Evolutionary conservation across 2,888 invertebrate genomes (phyloP).

Genomic region (Syrista parreyssii): DNA sequence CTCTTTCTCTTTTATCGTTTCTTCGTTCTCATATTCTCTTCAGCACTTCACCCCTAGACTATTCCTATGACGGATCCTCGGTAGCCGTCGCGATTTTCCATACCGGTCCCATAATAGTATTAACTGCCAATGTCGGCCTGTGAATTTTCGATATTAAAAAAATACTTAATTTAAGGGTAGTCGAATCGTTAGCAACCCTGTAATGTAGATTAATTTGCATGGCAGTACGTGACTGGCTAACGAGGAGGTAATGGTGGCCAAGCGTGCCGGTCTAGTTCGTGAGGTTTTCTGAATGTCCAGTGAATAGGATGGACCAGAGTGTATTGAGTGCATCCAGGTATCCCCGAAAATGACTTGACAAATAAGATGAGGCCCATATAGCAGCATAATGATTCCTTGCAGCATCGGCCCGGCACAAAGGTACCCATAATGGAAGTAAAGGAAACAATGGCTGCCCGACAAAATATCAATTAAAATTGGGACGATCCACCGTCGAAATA

Average conservation of each 20-base stretch:
- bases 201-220: not conserved
- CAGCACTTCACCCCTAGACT: not conserved
- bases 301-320: not conserved
- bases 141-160: not conserved
- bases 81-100: not conserved
- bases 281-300: not conserved
- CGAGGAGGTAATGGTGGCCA: constrained; percentile 1
- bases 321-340: constrained; percentile 29
- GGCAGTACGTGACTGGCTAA: not conserved
- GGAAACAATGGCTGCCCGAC: constrained; percentile 41
- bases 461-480: constrained; percentile 57
- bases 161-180: not conserved
- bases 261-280: not conserved
- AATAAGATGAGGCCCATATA: constrained; percentile 32
- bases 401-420: constrained; percentile 49
- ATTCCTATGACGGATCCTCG: not conserved
- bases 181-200: not conserved
- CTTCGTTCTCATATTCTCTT: not conserved
- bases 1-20: not conserved
- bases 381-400: constrained; percentile 43
- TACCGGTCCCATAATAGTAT: not conserved
- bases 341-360: constrained; percentile 49
- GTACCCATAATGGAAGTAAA: constrained; percentile 31
- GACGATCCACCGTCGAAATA: constrained; percentile 15
- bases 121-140: not conserved